These are phyloP conservation scores for Proteles cristata DNA, from an alignment of 2,113 vertebrate species.

Conservation along the genomic window DNA sequence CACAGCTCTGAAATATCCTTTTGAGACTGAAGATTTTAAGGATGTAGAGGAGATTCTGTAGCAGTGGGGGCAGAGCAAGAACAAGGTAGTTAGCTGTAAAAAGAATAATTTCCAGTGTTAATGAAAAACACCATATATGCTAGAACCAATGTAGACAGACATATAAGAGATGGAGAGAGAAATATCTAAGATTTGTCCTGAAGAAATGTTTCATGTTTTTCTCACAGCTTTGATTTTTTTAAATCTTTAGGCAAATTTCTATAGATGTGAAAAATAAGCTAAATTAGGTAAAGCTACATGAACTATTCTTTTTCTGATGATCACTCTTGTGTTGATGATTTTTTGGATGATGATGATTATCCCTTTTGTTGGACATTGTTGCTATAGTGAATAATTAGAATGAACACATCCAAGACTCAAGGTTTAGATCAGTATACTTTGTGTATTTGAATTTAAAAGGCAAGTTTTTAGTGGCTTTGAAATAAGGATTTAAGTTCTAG, in stretches of 20 bases:
- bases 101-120: neutral
- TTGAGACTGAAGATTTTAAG: neutral
- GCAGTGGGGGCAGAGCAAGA: neutral
- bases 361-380: constrained; percentile 37
- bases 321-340: neutral
- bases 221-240: neutral
- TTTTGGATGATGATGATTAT: neutral
- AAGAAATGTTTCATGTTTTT: neutral
- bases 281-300: constrained; percentile 43
- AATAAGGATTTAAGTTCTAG: constrained; percentile 56
- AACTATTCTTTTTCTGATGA: neutral
- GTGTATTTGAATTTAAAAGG: constrained; percentile 55
- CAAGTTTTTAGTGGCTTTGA: constrained; percentile 54
- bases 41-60: neutral
- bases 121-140: neutral
- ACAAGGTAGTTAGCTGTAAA: neutral
- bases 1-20: neutral
- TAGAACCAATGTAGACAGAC: neutral
- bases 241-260: neutral
- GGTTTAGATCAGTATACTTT: neutral
- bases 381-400: constrained; percentile 50
- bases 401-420: constrained; percentile 12
- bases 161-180: neutral
- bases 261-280: constrained; percentile 23
- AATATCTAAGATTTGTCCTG: neutral